Percentiles rank a stretch among this genome's conserved stretches.
Evolutionary conservation across 1,140 invertebrate species (phyloP).

Genomic region (Melitaea cinxia): DNA sequence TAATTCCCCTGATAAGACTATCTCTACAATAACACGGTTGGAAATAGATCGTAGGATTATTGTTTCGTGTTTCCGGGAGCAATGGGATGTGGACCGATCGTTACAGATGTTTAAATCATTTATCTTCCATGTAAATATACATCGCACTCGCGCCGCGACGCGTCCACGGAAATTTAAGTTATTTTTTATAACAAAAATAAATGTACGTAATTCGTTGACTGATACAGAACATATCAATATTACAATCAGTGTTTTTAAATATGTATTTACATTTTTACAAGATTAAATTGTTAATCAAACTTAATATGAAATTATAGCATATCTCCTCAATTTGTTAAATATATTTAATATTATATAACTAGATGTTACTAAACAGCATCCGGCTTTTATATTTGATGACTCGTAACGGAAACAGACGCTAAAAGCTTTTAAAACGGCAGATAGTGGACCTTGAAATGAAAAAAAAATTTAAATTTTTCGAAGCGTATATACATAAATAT

Average conservation of each 20-base stretch:
- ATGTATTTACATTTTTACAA: neutral
- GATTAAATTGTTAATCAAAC: neutral
- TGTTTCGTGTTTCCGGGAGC: neutral
- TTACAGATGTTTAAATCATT: neutral
- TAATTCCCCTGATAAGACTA: neutral
- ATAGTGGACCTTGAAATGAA: neutral
- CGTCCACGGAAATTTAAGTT: too few relatives aligned
- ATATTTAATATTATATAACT: constrained; percentile 6
- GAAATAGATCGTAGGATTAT: neutral
- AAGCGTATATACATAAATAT: neutral
- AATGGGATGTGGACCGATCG: neutral
- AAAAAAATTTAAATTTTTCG: neutral
- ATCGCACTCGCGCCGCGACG: too few relatives aligned
- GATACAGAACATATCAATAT: too few relatives aligned
- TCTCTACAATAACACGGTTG: neutral
- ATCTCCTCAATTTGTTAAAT: neutral
- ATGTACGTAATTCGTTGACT: too few relatives aligned
- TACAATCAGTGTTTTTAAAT: neutral
- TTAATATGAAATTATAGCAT: neutral
- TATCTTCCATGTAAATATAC: neutral
- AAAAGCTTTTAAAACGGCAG: constrained; percentile 5
- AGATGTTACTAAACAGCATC: constrained; percentile 9
- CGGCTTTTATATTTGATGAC: constrained; percentile 6
- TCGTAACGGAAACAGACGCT: constrained; percentile 7
- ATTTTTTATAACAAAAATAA: too few relatives aligned